These are phyloP conservation scores for Scolopax rusticola DNA, from an alignment of 2,797 vertebrate species.

Conservation along the genomic window DNA sequence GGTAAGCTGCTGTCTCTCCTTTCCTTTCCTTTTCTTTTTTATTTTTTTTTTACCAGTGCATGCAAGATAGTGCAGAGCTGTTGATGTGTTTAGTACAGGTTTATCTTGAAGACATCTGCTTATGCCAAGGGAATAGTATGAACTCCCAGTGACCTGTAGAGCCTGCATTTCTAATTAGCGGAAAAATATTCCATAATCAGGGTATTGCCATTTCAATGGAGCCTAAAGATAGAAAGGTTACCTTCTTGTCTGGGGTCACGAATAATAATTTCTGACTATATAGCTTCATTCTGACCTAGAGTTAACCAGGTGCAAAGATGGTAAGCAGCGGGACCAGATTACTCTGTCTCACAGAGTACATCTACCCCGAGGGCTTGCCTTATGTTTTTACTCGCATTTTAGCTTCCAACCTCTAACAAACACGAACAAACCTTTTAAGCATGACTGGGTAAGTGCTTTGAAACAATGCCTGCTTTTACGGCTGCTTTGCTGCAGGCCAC, in stretches of 20 bases:
- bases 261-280: slow-evolving; percentile 47
- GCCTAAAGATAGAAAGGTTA: slow-evolving; percentile 66
- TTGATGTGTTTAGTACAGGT: slow-evolving; percentile 68
- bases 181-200: slow-evolving; percentile 66
- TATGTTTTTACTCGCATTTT: slow-evolving; percentile 36
- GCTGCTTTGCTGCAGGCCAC: slow-evolving; percentile 38
- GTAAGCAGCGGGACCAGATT: slow-evolving; percentile 34
- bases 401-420: slow-evolving; percentile 15
- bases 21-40: neutral
- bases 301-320: slow-evolving; percentile 59
- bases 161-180: slow-evolving; percentile 54
- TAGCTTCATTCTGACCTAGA: slow-evolving; percentile 14
- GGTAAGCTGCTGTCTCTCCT: slow-evolving; percentile 31
- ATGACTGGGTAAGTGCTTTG: slow-evolving; percentile 9
- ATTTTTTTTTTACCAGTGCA: neutral
- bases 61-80: slow-evolving; percentile 59
- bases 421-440: slow-evolving; percentile 51
- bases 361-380: slow-evolving; percentile 38
- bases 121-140: slow-evolving; percentile 64
- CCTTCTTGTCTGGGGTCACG: slow-evolving; percentile 52
- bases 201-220: slow-evolving; percentile 53
- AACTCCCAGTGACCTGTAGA: slow-evolving; percentile 66
- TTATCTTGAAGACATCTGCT: slow-evolving; percentile 79
- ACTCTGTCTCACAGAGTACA: neutral
- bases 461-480: neutral